Evolutionary conservation across 2,888 invertebrate species (phyloP).

Genomic region (Glaucopsyche alexis): DNA sequence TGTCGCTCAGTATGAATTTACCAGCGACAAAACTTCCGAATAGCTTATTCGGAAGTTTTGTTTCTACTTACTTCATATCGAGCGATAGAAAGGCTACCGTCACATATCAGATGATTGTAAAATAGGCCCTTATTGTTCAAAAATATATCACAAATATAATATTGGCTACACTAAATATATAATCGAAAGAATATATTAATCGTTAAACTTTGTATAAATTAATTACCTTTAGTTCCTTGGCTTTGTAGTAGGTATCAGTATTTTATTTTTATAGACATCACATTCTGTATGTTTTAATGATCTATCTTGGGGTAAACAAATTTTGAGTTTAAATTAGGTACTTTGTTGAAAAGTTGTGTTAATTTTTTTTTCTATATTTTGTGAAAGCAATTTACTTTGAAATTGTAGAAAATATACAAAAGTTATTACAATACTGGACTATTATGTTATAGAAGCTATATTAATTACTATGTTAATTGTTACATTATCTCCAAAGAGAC

Average conservation of each 20-base stretch:
- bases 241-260: conserved; percentile 9
- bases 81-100: no score
- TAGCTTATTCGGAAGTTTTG: no score
- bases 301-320: not conserved
- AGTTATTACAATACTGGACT: not conserved
- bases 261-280: conserved; percentile 3
- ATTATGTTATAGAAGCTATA: not conserved
- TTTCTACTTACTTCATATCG: no score
- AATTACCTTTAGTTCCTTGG: conserved; percentile 1
- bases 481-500: not conserved
- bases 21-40: no score
- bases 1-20: no score
- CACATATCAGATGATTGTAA: no score
- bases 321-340: not conserved
- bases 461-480: not conserved
- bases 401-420: not conserved
- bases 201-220: not conserved
- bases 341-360: not conserved
- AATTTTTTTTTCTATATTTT: no score
- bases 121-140: not conserved
- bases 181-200: not conserved
- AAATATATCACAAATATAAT: conserved; percentile 2
- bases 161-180: not conserved
- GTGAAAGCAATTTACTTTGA: not conserved
- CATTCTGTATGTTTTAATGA: not conserved